Evolutionary conservation across 2,888 invertebrate genomes (phyloP).

Genomic region (Antitype chi): DNA sequence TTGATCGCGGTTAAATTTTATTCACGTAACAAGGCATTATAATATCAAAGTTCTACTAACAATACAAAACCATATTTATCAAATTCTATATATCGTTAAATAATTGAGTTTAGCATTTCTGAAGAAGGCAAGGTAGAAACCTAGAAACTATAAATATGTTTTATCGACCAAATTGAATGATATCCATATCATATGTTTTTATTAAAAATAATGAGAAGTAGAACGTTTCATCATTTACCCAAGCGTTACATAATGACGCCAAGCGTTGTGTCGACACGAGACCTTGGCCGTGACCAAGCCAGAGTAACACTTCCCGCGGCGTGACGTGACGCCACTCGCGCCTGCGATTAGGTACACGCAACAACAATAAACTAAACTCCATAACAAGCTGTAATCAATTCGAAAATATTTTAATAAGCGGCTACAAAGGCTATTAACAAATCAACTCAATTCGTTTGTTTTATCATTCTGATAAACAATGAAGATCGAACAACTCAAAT

Average conservation of each 20-base stretch:
- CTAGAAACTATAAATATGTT: constrained; percentile 23
- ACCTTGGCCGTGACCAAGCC: constrained; percentile 90
- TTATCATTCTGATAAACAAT: constrained; percentile 25
- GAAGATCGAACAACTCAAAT: constrained; percentile 18
- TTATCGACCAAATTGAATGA: constrained; percentile 32
- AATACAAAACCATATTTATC: constrained; percentile 12
- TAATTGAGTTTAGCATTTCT: background rate
- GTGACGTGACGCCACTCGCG: constrained; percentile 76
- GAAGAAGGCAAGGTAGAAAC: background rate
- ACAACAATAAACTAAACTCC: constrained; percentile 71
- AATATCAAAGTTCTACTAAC: constrained; percentile 1
- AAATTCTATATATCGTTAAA: background rate
- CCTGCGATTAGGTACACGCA: constrained; percentile 77
- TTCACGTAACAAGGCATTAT: constrained; percentile 4
- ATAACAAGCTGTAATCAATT: constrained; percentile 59
- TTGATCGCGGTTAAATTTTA: constrained; percentile 43
- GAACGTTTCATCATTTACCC: constrained; percentile 78
- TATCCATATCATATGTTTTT: constrained; percentile 62
- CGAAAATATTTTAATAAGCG: constrained; percentile 53
- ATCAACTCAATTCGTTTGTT: constrained; percentile 38
- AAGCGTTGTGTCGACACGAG: constrained; percentile 74
- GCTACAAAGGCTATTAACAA: constrained; percentile 42
- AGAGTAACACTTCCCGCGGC: constrained; percentile 82
- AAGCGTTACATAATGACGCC: constrained; percentile 80
- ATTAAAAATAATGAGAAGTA: constrained; percentile 70